These are phyloP conservation scores for Melinaea marsaeus DNA, from an alignment of 2,888 invertebrate species.

Conservation along the genomic window DNA sequence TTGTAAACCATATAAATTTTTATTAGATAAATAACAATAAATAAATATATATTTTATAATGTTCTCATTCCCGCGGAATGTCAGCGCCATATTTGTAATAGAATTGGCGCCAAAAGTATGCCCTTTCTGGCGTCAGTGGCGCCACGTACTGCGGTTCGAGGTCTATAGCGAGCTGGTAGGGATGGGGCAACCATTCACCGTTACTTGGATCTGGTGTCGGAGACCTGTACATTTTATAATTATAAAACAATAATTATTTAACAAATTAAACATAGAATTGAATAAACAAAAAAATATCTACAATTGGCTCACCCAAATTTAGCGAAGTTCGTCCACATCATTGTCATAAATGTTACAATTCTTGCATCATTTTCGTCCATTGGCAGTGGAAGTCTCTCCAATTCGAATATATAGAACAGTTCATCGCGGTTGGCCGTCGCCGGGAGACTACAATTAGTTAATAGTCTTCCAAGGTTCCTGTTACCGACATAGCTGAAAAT, in stretches of 20 bases:
- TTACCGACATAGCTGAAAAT: slow-evolving; percentile 64
- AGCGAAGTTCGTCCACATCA: slow-evolving; percentile 74
- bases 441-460: slow-evolving; percentile 61
- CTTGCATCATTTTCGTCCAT: slow-evolving; percentile 67
- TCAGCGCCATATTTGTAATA: slow-evolving; percentile 63
- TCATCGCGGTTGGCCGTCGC: slow-evolving; percentile 65
- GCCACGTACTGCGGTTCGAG: slow-evolving; percentile 66
- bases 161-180: slow-evolving; percentile 58
- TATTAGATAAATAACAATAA: slow-evolving; percentile 16
- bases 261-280: background rate
- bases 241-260: background rate
- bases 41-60: slow-evolving; percentile 8
- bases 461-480: slow-evolving; percentile 60
- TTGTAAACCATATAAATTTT: background rate
- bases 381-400: slow-evolving; percentile 59
- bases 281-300: background rate
- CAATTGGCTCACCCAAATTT: slow-evolving; percentile 59
- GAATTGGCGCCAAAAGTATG: slow-evolving; percentile 62
- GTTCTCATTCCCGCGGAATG: slow-evolving; percentile 30
- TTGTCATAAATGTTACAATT: slow-evolving; percentile 67
- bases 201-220: slow-evolving; percentile 60
- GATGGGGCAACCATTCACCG: slow-evolving; percentile 65
- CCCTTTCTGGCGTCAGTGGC: slow-evolving; percentile 63
- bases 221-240: slow-evolving; percentile 39
- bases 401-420: slow-evolving; percentile 63